Base-by-base conservation (phyloP, 2,797 vertebrate species). In the Trachurus trachurus region DNA sequence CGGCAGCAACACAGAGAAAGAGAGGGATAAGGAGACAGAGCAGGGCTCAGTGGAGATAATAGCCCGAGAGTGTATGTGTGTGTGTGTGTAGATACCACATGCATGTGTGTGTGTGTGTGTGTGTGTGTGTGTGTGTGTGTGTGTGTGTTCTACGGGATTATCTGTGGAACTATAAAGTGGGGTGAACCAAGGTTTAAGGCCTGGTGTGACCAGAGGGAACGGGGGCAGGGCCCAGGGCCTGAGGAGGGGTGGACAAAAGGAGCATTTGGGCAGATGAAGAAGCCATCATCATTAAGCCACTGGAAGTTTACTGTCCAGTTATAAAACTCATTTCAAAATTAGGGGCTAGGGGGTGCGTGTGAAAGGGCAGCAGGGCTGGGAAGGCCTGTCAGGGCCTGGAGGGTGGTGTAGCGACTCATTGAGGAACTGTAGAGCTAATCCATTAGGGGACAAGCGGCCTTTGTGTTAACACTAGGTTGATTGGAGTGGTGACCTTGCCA, bases 211-310 rank as follows among this genome's bases (percentile, higher is more conserved):
- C 88, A 90, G 87, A 90, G 89, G 82, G 88, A 84, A 80, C 72
- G 91, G 94, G 92, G 94, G 92, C 66, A 88, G 92, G 89, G 91
- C 86, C 86, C 89, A 63, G 81, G 84, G 80, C 84, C 69, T 67
- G 75, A 81, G 85, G 87, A 88, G 76, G 88, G 93, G 81, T 76
- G 96, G 93, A 97, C 96, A 97, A 98, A 97, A 95, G 95, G 95
- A 96, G 96, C 96, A 96, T 97, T 97, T 96, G 96, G 96, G 96
- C 97, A 98, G 96, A 97, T 96, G 96, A 97, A 98, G 96, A 97
- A 97, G 96, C 95, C 85, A 96, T 97, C 97, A 98, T 97, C 96
- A 97, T 98, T 97, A 97, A 96, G 94, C 94, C 94, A 95, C 93
- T 94, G 94, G 93, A 95, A 94, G 91, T 96, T 96, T 96, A 95